Conservation (phyloP, 2,797 vertebrate genomes). For the Lithobates pipiens region DNA sequence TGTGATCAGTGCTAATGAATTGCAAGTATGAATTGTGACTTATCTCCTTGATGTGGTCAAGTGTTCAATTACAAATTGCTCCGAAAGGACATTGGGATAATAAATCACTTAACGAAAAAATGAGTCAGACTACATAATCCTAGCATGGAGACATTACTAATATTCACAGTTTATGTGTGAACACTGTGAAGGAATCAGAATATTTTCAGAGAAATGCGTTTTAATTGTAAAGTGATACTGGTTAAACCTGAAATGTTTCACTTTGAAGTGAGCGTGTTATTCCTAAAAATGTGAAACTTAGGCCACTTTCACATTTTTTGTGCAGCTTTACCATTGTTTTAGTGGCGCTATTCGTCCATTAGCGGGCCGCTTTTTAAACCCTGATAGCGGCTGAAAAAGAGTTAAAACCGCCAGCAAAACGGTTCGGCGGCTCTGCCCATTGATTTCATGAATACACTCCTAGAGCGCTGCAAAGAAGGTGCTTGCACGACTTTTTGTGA, state of each 20-base stretch:
- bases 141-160: slow-evolving; percentile 29
- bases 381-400: no score
- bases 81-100: slow-evolving; percentile 61
- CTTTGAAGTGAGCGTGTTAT: neutral
- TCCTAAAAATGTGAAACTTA: no score
- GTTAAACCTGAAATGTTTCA: neutral
- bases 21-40: slow-evolving; percentile 59
- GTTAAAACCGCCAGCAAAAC: no score
- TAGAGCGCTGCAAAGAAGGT: no score
- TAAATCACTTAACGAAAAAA: slow-evolving; percentile 58
- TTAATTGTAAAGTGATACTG: neutral
- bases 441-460: no score
- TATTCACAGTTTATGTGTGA: slow-evolving; percentile 30
- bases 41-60: slow-evolving; percentile 63
- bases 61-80: slow-evolving; percentile 61
- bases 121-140: slow-evolving; percentile 60
- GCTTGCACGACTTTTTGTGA: no score
- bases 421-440: no score
- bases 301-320: no score
- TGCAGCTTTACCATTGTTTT: no score
- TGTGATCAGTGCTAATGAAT: slow-evolving; percentile 59
- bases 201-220: neutral
- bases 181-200: neutral
- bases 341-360: no score
- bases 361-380: no score